Conservation (phyloP, 2,113 vertebrate species). For the Phocoena sinus region DNA sequence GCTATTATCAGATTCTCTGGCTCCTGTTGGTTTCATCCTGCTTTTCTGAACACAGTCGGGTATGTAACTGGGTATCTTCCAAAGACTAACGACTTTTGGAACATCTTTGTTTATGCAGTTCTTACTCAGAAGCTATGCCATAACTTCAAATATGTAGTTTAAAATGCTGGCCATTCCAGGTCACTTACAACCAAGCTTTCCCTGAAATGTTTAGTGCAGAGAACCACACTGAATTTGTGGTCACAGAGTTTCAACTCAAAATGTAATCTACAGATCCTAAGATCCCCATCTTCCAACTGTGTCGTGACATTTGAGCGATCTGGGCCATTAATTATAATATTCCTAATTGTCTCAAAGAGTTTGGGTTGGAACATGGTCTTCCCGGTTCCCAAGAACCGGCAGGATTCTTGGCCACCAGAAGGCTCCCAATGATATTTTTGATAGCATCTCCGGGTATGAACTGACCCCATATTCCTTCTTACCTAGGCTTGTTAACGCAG, state of each 20-base stretch:
- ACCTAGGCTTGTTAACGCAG: background rate
- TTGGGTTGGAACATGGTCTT: background rate
- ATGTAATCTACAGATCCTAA: constrained; percentile 17
- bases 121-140: background rate
- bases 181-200: background rate
- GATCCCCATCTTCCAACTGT: constrained; percentile 21
- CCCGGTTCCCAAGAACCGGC: background rate
- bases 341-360: constrained; percentile 21
- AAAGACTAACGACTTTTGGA: background rate
- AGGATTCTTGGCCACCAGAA: background rate
- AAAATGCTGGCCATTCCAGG: background rate
- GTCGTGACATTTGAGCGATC: constrained; percentile 47
- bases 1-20: background rate
- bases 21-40: background rate
- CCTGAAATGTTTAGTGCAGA: constrained; percentile 5
- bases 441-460: background rate
- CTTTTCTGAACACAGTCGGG: background rate
- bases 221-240: constrained; percentile 1
- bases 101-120: background rate
- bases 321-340: constrained; percentile 53
- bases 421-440: background rate
- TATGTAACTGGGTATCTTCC: background rate
- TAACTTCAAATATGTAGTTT: constrained; percentile 47
- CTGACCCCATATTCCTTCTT: background rate
- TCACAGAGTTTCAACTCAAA: constrained; percentile 48